Base-by-base conservation (phyloP, 2,797 vertebrate genomes). In the Craterocephalus amniculus region DNA sequence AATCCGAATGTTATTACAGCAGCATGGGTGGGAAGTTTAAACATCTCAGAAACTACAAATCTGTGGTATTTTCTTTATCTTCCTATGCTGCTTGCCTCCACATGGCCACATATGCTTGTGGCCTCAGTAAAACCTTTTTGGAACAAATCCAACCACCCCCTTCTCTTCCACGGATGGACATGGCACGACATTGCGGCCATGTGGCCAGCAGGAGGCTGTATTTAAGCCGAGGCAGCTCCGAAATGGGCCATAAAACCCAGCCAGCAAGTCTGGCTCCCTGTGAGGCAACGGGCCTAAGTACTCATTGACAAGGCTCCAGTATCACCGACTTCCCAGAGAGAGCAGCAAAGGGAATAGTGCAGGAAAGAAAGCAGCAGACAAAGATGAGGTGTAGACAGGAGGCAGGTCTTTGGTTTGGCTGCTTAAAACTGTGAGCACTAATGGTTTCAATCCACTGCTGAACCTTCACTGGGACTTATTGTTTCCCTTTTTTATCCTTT, bases 211-310 rank as follows among this genome's bases (percentile, higher is more conserved):
- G 91, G 88, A 91, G 91, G 84, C 83, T 85, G 87, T 83, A 74
- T 91, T 92, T 91, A 91, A 92, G 91, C 91, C 7, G 83, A 83
- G 77, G 84, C 85, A 75, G 81, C 87, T 81, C 90, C 76, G 88
- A 90, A 90, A 89, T 81, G 90, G 86, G 82, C 87, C 87, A 87
- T 90, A 91, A 91, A 92, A 88, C 87, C 84, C 79, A 81, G 91
- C 91, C 92, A 90, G 90, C 78, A 79, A 91, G 91, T 94, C 92
- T 93, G 89, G 86, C 90, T 88, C 86, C 87, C 87, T 65, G 65
- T 82, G 81, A 91, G 87, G 88, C 86, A 85, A 74, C 11, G 59
- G 79, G 88, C 84, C 88, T 87, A 91, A 91, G 89, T 86, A 89
- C 83, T 90, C 88, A 83, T 89, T 92, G 91, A 91, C 87, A 89